Evolutionary conservation across 2,888 invertebrate species (phyloP), one percentile per base, ranked within the genome.

Genomic region (Philonicus albiceps): DNA sequence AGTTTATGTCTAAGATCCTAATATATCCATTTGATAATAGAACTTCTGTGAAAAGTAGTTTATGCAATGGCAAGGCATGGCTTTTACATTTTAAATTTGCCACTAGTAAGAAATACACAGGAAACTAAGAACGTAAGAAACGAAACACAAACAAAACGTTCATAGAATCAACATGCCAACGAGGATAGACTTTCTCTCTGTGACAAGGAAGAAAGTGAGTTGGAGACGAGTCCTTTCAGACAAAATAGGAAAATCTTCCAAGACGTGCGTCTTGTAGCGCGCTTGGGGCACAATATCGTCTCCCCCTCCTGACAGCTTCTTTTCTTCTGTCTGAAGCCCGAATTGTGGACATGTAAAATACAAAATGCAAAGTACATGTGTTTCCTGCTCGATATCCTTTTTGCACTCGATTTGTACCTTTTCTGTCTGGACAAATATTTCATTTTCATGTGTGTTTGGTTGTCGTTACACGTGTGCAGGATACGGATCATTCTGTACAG

Each of bases 371-470:
- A 64, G 64, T 22, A 64, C 64, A 64, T 22, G 22, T 64, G 64
- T 64, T 64, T 64, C 64, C 64, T 64, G 64, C 64, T 19, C 64
- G 64, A 64, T 64, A 64, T 64, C 64, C 27, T 64, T 64, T 64
- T 27, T 64, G 64, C 64, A 64, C 64, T 64, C 64, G 64, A 64
- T 64, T 64, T 74, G 19, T 74, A 74, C 74, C 34, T 74, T 74
- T 74, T 37, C 74, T 74, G 74, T 74, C 74, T 74, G 74, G 74
- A 74, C 74, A 74, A 31, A 74, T 74, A 74, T 74, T 74, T 37
- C 74, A 74, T 74, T 74, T 74, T 34, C 73, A 74, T 74, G 37
- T 74, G 31, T 74, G 37, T 74, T 64, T 3, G 27, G 64, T 22
- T 64, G 64, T 64, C 27, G 27, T 7, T 22, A 19, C 22, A 64